phyloP scores from a whole-genome alignment of 30 jellyfish, hydroid and myxozoan genomes.

The Chironex yamaguchii region DNA sequence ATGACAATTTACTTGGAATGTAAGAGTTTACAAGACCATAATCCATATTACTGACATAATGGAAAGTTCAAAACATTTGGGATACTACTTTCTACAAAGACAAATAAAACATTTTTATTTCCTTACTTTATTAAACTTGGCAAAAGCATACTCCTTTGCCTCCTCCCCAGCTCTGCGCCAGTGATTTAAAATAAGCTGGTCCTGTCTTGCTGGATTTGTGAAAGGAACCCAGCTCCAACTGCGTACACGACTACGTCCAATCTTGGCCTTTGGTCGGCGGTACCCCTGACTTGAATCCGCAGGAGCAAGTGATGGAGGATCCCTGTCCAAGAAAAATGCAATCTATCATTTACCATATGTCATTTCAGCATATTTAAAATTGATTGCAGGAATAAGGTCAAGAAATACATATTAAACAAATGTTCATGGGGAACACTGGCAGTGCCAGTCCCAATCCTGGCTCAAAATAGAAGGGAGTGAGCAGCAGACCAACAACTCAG shows the following conservation, averaged over 20 bases:
- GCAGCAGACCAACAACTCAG: too few species aligned
- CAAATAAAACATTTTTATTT: too few species aligned
- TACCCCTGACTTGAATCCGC: constrained; percentile 85
- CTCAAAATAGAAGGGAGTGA: too few species aligned
- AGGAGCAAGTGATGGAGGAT: constrained; percentile 90
- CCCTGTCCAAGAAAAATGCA: constrained; percentile 37
- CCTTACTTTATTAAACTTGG: constrained; percentile 80
- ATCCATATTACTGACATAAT: not conserved
- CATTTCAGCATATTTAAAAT: too few species aligned
- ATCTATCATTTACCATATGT: too few species aligned
- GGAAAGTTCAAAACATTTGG: not conserved
- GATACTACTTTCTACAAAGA: not conserved
- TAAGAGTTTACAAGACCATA: too few species aligned
- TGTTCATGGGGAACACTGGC: too few species aligned
- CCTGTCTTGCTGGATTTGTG: constrained; percentile 81
- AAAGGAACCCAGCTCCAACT: constrained; percentile 82
- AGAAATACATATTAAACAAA: too few species aligned
- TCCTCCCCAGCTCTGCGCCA: constrained; percentile 85
- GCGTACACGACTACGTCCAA: constrained; percentile 91
- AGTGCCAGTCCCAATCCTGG: too few species aligned
- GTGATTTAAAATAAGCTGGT: constrained; percentile 71
- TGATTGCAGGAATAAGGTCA: too few species aligned
- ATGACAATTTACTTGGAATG: too few species aligned
- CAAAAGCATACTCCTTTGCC: constrained; percentile 86
- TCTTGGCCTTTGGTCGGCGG: constrained; percentile 89